phyloP scores from a whole-genome alignment of 2,888 invertebrate genomes.

The Habrosyne pyritoides region DNA sequence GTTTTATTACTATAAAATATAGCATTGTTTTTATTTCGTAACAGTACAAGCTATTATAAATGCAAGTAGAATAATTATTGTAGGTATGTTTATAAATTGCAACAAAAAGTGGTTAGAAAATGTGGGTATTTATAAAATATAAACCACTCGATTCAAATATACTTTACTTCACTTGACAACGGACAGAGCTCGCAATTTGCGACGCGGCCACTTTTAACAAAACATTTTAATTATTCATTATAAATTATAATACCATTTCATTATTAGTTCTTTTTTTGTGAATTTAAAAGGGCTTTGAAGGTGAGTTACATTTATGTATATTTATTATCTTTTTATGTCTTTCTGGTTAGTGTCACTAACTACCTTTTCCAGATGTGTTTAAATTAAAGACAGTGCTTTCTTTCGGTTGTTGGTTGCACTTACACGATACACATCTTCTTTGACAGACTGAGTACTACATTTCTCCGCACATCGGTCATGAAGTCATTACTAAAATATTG shows the following conservation, averaged over 20 bases:
- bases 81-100: neutral
- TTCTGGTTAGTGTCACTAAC: too few species aligned
- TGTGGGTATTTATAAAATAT: neutral
- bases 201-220: neutral
- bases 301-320: neutral
- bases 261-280: neutral
- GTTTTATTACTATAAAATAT: neutral
- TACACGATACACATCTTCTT: too few species aligned
- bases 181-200: constrained; percentile 3
- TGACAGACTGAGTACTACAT: too few species aligned
- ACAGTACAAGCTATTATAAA: neutral
- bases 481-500: too few species aligned
- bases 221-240: neutral
- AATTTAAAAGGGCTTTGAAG: neutral
- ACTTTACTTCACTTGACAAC: constrained; percentile 11
- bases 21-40: neutral
- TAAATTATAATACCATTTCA: neutral
- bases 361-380: too few species aligned
- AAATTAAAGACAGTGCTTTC: too few species aligned
- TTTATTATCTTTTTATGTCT: too few species aligned
- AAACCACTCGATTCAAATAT: neutral
- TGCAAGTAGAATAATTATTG: neutral
- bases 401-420: too few species aligned
- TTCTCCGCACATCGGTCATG: too few species aligned
- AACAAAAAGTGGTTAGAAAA: neutral